Base-by-base conservation (phyloP, 2,113 vertebrate species). In the Periophthalmodon schlosseri region DNA sequence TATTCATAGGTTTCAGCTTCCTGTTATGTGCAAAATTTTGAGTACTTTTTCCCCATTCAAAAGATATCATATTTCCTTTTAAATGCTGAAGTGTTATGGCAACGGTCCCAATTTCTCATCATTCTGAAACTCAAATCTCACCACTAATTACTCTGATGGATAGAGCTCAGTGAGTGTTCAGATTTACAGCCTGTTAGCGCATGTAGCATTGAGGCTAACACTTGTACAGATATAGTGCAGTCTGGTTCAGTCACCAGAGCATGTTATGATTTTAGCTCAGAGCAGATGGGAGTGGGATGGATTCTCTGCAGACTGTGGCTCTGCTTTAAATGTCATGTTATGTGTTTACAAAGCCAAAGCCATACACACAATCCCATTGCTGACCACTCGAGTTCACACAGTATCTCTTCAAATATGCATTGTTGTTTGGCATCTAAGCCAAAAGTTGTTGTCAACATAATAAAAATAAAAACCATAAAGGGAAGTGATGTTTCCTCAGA, bases 241-340 rank as follows among this genome's bases (percentile, higher is more conserved):
- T 63, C 54, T 9, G 56, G 76, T 56, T 54, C 69, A 81, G 72
- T 84, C 79, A 83, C 11, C 54, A 54, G 73, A 78, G 73, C 70
- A 79, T 58, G 74, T 72, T 73, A 75, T 54, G 56, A 13, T 84
- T 77, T 72, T 72, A 47, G 63, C 64, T 54, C 61, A n/a, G 75
- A 84, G 69, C 87, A 90, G 88, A 88, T 84, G 81, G 86, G 80
- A 83, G 88, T 91, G 87, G 88, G 87, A 86, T 46, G 81, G 68
- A 70, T 74, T 72, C 81, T 71, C 80, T 80, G 75, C 65, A 79
- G 73, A 77, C 52, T 79, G 73, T 80, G 70, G 79, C 73, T 58
- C 82, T 82, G 81, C 73, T 83, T 67, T 78, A 76, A 65, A 72
- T 82, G 68, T 83, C 75, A 70, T 70, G 63, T 67, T 75, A 49